Base-by-base conservation (phyloP, 1,140 invertebrate genomes). In the Rhopalosiphum padi region DNA sequence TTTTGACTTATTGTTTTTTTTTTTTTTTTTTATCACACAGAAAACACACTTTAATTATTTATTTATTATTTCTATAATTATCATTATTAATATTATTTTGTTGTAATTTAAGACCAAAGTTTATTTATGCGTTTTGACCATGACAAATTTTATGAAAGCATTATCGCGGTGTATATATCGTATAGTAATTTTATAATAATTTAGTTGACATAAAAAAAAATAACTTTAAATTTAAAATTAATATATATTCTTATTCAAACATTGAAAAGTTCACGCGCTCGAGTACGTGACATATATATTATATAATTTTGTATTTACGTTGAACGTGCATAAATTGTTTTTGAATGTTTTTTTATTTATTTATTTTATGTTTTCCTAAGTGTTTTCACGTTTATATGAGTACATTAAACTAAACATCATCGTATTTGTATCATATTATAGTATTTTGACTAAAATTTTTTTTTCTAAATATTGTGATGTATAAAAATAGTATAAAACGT, bases 81-180 rank as follows among this genome's bases (percentile, higher is more conserved):
- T 85, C 35, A 55, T 60, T 48, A 77, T 82, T 18, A 91, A 37
- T 89, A 91, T 92, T 82, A 48, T 92, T 92, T 92, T 92, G 91
- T 92, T 92, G 77, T 92, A 89, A 92, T 48, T 92, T 92, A 92
- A 92, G 91, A 92, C 91, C 91, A 92, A 92, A 92, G 91, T 92
- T 92, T 92, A 92, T 92, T 92, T 83, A 92, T 83, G 91, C 91
- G 91, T 92, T 92, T 92, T 92, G 77, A 92, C 91, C 91, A 92
- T 92, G 91, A 92, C 91, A 92, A 51, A 92, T 92, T 92, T 83
- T 92, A 92, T 92, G 91, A 83, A 48, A 82, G 23, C 60, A 91
- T 83, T 48, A 48, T 91, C 68, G 43, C 46, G 43, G 21, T 35
- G 23, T 68, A 46, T 35, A 77, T 77, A 77, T 91, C 55, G 23